A percentile compares a stretch with the other conserved stretches of the same genome.
These are phyloP conservation scores for Beroe forskalii DNA, from an alignment of 37 sponge, comb jelly and placozoan genomes.

Conservation along the genomic window DNA sequence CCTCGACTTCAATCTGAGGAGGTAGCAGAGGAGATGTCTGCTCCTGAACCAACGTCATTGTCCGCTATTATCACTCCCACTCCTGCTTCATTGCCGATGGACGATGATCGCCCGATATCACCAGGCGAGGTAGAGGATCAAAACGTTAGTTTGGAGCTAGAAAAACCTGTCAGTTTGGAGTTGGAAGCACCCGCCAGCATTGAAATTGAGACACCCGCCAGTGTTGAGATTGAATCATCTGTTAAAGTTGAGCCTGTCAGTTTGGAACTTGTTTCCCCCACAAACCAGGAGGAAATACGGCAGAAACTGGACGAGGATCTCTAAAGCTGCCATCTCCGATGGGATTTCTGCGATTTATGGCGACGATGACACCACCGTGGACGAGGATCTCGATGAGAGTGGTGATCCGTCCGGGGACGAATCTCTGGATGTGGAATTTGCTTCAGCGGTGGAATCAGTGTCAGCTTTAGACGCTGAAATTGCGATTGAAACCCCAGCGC, in stretches of 20 bases:
- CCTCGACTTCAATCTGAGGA: neutral
- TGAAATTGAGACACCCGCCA: neutral
- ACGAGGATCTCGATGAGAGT: neutral
- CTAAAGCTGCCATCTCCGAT: neutral
- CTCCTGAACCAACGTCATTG: too few species aligned
- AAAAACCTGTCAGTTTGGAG: too few species aligned
- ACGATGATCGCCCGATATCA: too few species aligned
- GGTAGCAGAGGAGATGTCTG: too few species aligned
- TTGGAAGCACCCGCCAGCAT: neutral
- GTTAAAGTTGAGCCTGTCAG: neutral
- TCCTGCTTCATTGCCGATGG: too few species aligned
- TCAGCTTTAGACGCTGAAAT: neutral
- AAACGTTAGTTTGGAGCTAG: too few species aligned
- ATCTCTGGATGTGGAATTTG: neutral
- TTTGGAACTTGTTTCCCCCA: neutral
- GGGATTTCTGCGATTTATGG: slow-evolving; percentile 4
- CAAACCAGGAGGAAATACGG: slow-evolving; percentile 3
- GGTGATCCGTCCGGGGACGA: neutral
- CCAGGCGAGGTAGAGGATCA: too few species aligned
- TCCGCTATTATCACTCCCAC: too few species aligned
- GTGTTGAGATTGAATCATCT: neutral
- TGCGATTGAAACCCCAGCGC: slow-evolving; percentile 22
- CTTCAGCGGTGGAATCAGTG: neutral
- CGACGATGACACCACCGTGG: neutral
- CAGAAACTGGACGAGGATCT: neutral